Evolutionary conservation across 2,113 vertebrate species (phyloP).

Genomic region (Tor tambroides): DNA sequence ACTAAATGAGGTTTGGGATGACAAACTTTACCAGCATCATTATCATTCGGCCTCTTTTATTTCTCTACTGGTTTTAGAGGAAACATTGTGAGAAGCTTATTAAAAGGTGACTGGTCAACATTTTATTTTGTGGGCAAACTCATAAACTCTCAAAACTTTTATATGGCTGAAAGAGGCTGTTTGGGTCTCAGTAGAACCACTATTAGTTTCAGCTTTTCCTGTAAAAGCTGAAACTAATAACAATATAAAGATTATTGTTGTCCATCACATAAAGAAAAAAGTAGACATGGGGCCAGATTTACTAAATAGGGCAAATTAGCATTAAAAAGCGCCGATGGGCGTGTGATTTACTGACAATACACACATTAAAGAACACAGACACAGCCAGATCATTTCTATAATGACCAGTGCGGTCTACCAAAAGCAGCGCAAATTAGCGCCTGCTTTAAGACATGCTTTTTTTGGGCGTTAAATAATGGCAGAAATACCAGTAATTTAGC

Average conservation of each 20-base stretch:
- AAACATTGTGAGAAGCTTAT: conserved; percentile 8
- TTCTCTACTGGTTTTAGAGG: background rate
- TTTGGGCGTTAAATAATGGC: no score
- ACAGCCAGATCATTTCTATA: no score
- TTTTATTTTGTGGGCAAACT: background rate
- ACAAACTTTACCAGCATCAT: conserved; percentile 6
- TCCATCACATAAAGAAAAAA: background rate
- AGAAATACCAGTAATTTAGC: no score
- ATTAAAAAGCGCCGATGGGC: no score
- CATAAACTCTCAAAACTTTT: background rate
- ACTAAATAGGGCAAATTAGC: no score
- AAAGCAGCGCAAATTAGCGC: no score
- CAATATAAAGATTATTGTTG: background rate
- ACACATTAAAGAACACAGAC: no score
- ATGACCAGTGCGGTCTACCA: no score
- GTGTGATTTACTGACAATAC: no score
- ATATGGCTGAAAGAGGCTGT: background rate
- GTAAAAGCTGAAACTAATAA: no score
- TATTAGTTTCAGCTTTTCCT: background rate
- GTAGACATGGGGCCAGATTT: no score
- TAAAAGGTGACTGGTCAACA: background rate
- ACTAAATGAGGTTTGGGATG: background rate
- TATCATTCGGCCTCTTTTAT: background rate
- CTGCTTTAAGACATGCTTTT: no score
- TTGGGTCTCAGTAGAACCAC: background rate